A percentile compares a stretch with the other conserved stretches of the same genome.
Evolutionary conservation across 2,797 vertebrate species (phyloP).

Genomic region (Sebastiscus tertius): DNA sequence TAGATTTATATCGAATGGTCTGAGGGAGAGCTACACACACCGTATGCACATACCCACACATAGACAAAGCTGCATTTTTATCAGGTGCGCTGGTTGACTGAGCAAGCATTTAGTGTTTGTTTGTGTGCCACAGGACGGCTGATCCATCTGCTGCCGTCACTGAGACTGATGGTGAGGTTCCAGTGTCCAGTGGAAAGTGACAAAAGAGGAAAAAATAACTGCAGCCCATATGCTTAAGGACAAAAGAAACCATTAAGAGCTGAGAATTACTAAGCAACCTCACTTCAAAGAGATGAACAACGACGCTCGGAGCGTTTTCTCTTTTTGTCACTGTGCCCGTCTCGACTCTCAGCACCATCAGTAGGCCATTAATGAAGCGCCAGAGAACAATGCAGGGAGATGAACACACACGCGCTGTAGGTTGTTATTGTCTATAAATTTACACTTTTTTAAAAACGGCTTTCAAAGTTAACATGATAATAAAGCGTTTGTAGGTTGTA

Average conservation of each 20-base stretch:
- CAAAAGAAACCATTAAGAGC: constrained; percentile 57
- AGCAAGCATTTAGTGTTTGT: constrained; percentile 38
- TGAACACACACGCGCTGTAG: background rate
- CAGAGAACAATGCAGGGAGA: constrained; percentile 41
- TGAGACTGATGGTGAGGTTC: constrained; percentile 47
- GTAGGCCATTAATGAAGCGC: constrained; percentile 51
- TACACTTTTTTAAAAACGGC: background rate
- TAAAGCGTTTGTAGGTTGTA: too few relatives aligned
- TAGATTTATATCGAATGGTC: background rate
- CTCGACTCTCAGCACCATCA: constrained; percentile 42
- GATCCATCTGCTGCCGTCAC: constrained; percentile 59
- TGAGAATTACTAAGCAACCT: constrained; percentile 50
- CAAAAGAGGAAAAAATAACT: constrained; percentile 45
- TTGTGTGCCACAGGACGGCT: constrained; percentile 43
- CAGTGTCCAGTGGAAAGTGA: constrained; percentile 57
- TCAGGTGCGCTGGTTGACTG: constrained; percentile 40
- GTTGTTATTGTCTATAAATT: background rate
- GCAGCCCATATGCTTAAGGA: constrained; percentile 55
- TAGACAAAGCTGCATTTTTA: background rate
- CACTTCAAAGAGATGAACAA: constrained; percentile 63
- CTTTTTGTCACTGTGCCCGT: constrained; percentile 28
- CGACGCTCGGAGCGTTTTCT: constrained; percentile 35
- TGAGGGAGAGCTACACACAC: background rate
- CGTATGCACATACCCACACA: background rate
- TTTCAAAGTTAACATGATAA: too few relatives aligned